Conservation (phyloP, 37 sponge, comb jelly and placozoan genomes). For the Amphimedon queenslandica region DNA sequence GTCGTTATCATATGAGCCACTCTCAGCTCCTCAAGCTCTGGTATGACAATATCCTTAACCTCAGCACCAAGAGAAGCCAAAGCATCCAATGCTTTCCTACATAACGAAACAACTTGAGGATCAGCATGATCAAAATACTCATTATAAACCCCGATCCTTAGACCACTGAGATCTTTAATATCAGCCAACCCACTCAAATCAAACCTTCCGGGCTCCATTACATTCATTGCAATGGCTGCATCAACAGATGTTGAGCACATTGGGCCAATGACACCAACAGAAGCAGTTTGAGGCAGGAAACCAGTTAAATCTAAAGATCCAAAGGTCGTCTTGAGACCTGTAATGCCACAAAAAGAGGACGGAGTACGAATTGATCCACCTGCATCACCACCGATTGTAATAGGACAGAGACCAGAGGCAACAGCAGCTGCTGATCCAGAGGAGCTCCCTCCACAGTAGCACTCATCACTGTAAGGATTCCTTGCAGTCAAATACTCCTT, state of each 20-base stretch:
- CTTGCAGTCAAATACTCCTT: constrained; percentile 45
- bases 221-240: constrained; percentile 15
- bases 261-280: constrained; percentile 43
- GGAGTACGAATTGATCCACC: constrained; percentile 85
- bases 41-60: constrained; percentile 39
- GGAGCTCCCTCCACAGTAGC: constrained; percentile 74
- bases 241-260: constrained; percentile 37
- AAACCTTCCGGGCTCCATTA: not conserved
- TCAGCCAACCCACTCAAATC: not conserved
- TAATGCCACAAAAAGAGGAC: constrained; percentile 67
- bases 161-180: constrained; percentile 1
- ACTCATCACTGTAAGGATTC: constrained; percentile 68
- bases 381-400: constrained; percentile 78
- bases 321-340: constrained; percentile 69
- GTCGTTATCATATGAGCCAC: constrained; percentile 47
- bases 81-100: constrained; percentile 2
- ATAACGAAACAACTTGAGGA: constrained; percentile 9
- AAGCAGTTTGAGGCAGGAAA: not conserved
- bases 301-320: constrained; percentile 16
- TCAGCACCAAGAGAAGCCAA: constrained; percentile 31
- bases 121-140: constrained; percentile 25
- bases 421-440: constrained; percentile 68
- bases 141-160: constrained; percentile 22
- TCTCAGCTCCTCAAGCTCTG: constrained; percentile 41
- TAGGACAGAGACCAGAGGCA: constrained; percentile 61